Conservation (phyloP, 2,888 invertebrate genomes). For the Malachius bipustulatus region DNA sequence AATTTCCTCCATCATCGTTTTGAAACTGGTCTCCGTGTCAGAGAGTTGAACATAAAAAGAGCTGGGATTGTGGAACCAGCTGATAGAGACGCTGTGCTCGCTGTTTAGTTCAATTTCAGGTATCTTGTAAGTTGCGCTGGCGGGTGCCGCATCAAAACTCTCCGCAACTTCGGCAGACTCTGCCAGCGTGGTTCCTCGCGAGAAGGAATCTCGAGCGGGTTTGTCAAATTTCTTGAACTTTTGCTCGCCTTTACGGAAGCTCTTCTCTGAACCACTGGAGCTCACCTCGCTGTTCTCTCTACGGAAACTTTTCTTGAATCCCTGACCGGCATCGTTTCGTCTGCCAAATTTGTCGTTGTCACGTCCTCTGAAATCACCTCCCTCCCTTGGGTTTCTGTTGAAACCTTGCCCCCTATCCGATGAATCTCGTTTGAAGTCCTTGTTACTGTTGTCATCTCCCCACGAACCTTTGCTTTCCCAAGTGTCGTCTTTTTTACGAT, state of each 20-base stretch:
- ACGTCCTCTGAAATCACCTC: slow-evolving; percentile 8
- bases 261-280: slow-evolving; percentile 30
- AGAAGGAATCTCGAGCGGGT: slow-evolving; percentile 10
- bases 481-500: slow-evolving; percentile 8
- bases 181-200: slow-evolving; percentile 7
- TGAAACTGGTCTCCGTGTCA: slow-evolving; percentile 23
- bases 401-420: too few species aligned
- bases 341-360: slow-evolving; percentile 6
- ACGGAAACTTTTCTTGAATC: slow-evolving; percentile 19
- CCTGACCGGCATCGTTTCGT: slow-evolving; percentile 1
- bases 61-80: slow-evolving; percentile 66
- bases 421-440: background rate
- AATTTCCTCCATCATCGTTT: slow-evolving; percentile 56
- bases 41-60: slow-evolving; percentile 47
- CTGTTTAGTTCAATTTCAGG: slow-evolving; percentile 30
- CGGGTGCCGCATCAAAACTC: slow-evolving; percentile 23
- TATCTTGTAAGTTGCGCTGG: slow-evolving; percentile 20
- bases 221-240: slow-evolving; percentile 19
- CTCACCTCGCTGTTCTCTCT: slow-evolving; percentile 29
- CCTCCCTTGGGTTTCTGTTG: too few species aligned
- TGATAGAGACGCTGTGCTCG: slow-evolving; percentile 47
- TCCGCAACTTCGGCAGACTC: slow-evolving; percentile 8
- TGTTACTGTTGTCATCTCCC: slow-evolving; percentile 5
- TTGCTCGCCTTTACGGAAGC: slow-evolving; percentile 21
- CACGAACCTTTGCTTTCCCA: slow-evolving; percentile 6